A percentile compares a stretch with the other conserved stretches of the same genome.
phyloP scores from a whole-genome alignment of 2,888 invertebrate genomes.

The Brenthis daphne region DNA sequence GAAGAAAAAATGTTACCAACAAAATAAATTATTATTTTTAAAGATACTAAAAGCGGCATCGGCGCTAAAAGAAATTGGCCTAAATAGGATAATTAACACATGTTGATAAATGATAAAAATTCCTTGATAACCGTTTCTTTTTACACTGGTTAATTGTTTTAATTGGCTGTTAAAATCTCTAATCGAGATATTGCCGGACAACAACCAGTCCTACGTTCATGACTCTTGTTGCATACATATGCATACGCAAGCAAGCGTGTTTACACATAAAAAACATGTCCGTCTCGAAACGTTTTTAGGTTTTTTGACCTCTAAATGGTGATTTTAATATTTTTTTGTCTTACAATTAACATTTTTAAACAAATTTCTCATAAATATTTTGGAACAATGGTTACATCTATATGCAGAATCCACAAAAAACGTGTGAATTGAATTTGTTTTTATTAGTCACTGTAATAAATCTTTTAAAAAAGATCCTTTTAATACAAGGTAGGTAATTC shows the following conservation, averaged over 20 bases:
- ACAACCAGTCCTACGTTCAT: conserved; percentile 39
- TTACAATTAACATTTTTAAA: conserved; percentile 20
- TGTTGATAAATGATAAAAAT: conserved; percentile 2
- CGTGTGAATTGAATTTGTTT: conserved; percentile 19
- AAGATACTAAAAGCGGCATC: too few species aligned
- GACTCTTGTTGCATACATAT: conserved; percentile 13
- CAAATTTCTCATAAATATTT: conserved; percentile 48
- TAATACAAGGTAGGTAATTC: not conserved
- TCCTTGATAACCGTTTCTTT: conserved; percentile 1
- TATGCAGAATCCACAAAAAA: conserved; percentile 6
- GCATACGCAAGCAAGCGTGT: not conserved
- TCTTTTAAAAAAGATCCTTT: too few species aligned
- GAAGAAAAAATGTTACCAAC: too few species aligned
- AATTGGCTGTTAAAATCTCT: conserved; percentile 23
- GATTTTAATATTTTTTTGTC: conserved; percentile 9
- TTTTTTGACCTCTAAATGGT: conserved; percentile 27
- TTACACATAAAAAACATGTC: conserved; percentile 11
- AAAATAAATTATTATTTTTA: too few species aligned
- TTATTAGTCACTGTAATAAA: conserved; percentile 2
- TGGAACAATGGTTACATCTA: conserved; percentile 19
- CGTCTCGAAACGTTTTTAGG: conserved; percentile 20
- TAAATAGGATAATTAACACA: not conserved
- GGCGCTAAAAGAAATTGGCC: too few species aligned
- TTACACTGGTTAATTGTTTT: conserved; percentile 12
- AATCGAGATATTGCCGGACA: conserved; percentile 25